Evolutionary conservation across 64 coral and sea anemone genomes (phyloP), one percentile per base, ranked within the genome.

Genomic region (Dendrophyllia cribrosa): DNA sequence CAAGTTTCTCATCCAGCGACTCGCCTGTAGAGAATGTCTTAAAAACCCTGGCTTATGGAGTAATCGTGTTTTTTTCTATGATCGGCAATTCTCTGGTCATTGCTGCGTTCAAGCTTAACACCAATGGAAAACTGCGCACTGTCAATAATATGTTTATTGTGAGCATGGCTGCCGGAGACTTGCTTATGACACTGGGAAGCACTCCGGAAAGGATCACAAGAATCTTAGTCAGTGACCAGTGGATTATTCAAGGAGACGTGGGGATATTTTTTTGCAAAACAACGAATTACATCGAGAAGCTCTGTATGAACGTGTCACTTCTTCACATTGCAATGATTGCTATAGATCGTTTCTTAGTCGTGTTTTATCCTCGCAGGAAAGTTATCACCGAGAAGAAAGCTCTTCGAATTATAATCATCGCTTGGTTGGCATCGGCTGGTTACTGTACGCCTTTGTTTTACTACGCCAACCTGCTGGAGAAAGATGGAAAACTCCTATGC

Each of bases 81-180:
- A 45, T 86, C 10, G 95, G 95, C 1, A 97, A 97, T 51, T 89
- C 74, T 3, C 59, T 94, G 34, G 72, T 97, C 3, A 89, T 97
- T 20, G 43, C 86, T n/a, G 95, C 95, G 3, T 87, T 97, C 81
- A 94, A 97, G 59, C 69, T 83, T 19, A 97, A 97, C 22, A 88
- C 83, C 46, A 83, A 83, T 22, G 74, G 89, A 1, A 77, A 92
- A 72, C 93, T 97, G 53, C 77, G 95, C n/a, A 97, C 95, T 74
- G 95, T 94, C 9, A 94, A 89, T 46, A 97, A 93, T 26, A 82
- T 91, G 20, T 91, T 94, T 20, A 87, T 97, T 14, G 88, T 88
- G 10, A 94, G 85, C 23, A 90, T 97, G 72, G 92, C 95, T 10
- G 77, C 64, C 46, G 93, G 81, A 51, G 95, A 97, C 25, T 62